Base-by-base conservation (phyloP, 1,140 invertebrate species). In the Trichoplusia ni region DNA sequence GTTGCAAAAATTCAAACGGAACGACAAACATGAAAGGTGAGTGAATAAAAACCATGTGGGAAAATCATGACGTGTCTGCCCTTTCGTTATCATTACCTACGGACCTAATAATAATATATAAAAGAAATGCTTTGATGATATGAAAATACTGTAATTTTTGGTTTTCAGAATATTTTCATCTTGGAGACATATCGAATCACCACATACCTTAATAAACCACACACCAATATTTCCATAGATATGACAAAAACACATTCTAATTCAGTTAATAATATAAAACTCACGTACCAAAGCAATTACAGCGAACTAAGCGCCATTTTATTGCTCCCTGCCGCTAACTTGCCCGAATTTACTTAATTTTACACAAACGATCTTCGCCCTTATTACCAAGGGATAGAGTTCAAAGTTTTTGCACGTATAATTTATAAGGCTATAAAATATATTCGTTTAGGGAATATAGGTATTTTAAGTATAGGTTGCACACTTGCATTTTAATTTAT, bases 271-370 rank as follows among this genome's bases (percentile, higher is more conserved):
- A 44, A 46, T 40, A 61, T 58, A 67, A 46, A 63, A 63, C 49
- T 63, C 59, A 64, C 33, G 21, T 56, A 54, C 23, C 23, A 56
- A 62, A 42, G 47, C 37, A 61, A 54, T 60, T 60, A 59, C 38
- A 44, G 49, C 27, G 21, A 31, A 42, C 38, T 61, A 54, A 67
- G 64, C 37, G 40, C 42, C 56, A 67, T 67, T 67, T 67, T 67
- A 67, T 65, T 38, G 38, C 40, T 47, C 37, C 9, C 4, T 37
- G 16, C 44, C 35, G 21, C n/a, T 31, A 35, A 67, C 38, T 42
- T 67, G 23, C 18, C 35, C 54, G 44, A 59, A 58, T 59, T 56
- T 27, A 21, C 19, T 42, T 63, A 42, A 51, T 53, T 42, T 42
- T 38, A 25, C 11, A 42, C 35, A 33, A 16, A 21, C n/a, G n/a